Base-by-base conservation (phyloP, 2,113 vertebrate species). In the Ciconia maguari region DNA sequence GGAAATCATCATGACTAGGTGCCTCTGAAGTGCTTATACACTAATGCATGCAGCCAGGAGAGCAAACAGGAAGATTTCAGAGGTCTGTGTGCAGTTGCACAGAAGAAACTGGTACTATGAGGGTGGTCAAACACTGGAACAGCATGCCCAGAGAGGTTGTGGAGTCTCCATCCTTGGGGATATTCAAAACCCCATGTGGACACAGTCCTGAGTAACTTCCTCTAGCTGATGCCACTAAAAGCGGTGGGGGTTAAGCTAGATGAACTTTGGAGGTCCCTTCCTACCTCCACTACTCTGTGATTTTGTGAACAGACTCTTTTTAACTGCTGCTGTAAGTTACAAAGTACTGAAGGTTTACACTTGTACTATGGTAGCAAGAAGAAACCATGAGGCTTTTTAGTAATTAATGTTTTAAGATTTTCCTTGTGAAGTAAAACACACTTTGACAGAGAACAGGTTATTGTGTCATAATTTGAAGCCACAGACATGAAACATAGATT, bases 401-500 rank as follows among this genome's bases (percentile, higher is more conserved):
- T 78, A 90, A 90, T 92, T 84, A 86, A 83, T 62, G 52, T 77
- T 82, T 89, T 38, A 76, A 71, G 42, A 38, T 69, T 62, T 86
- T 75, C 68, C 36, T 69, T 44, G 30, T 57, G 79, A 74, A 85
- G 76, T 62, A 25, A 54, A 96, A 76, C 42, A 32, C 6, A 46
- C 54, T 83, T 79, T 92, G 94, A 90, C 60, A 88, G 32, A 38
- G 38, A 29, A 41, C 10, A 34, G 58, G 48, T 76, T 71, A 91
- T 62, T 84, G 36, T 49, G 38, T 66, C 65, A 57, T 48, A 68
- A 60, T 72, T 93, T 82, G 60, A 79, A 94, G 48, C 44, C 65
- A 77, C 42, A 94, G 87, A 60, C 46, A 89, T 48, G 68, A 96
- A 97, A 88, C 74, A 94, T 71, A 81, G 75, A 94, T 94, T 74